Conservation (phyloP, 2,113 vertebrate species). For the Pterocles gutturalis region DNA sequence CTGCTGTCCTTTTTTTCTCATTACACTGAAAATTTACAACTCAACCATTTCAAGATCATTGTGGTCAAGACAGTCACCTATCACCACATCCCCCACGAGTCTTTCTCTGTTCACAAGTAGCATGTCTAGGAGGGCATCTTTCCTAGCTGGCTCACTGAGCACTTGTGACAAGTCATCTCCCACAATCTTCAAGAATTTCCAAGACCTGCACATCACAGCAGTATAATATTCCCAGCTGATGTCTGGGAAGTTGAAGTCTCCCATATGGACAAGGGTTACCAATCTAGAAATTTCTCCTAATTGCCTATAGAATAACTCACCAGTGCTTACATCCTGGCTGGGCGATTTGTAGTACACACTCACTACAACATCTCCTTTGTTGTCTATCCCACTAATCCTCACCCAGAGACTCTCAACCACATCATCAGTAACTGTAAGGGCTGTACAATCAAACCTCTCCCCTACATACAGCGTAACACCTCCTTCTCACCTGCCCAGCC, state of each 20-base stretch:
- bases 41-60: no score
- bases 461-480: rapidly evolving
- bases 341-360: neutral
- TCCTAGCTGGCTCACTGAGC: no score
- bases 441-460: neutral
- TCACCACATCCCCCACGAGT: no score
- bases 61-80: no score
- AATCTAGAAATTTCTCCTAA: neutral
- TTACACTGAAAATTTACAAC: no score
- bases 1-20: neutral
- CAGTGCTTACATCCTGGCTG: neutral
- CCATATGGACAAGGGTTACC: neutral
- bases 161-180: neutral
- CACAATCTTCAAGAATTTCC: neutral
- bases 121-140: neutral
- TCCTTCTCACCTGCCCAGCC: neutral
- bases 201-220: neutral
- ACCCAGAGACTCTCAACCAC: neutral
- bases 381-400: neutral
- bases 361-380: neutral
- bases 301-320: neutral
- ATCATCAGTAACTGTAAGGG: neutral
- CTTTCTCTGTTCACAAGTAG: neutral
- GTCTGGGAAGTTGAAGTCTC: neutral
- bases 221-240: neutral